phyloP scores from a whole-genome alignment of 1,140 invertebrate species.

The Lepidurus arcticus region DNA sequence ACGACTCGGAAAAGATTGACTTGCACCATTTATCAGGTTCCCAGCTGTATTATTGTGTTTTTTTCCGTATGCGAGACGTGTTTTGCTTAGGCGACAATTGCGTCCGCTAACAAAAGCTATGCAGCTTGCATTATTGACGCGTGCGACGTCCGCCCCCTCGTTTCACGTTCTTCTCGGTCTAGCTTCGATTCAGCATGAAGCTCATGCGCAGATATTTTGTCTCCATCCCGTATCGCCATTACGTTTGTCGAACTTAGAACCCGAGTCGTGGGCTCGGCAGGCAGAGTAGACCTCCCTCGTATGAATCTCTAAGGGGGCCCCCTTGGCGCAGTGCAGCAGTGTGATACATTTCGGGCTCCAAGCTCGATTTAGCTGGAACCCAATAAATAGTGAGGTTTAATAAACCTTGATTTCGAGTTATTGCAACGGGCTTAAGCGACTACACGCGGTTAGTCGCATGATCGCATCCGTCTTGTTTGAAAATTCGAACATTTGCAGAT shows the following conservation, averaged over 20 bases:
- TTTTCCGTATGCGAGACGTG: background rate
- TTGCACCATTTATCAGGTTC: background rate
- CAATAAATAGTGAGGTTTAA: background rate
- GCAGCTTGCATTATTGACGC: slow-evolving; percentile 17
- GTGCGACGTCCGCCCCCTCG: slow-evolving; percentile 5
- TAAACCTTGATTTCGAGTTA: background rate
- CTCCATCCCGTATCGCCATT: slow-evolving; percentile 12
- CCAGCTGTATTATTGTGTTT: background rate
- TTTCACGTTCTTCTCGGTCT: background rate
- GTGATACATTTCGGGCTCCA: slow-evolving; percentile 7
- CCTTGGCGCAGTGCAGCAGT: slow-evolving; percentile 20
- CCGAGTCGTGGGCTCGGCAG: slow-evolving; percentile 9
- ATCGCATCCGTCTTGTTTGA: too few relatives aligned
- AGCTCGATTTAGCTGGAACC: slow-evolving; percentile 1
- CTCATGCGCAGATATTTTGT: slow-evolving; percentile 19
- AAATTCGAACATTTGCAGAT: too few relatives aligned
- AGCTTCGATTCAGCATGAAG: slow-evolving; percentile 1
- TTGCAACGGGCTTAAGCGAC: background rate
- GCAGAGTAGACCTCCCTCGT: background rate
- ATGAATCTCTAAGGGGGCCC: slow-evolving; percentile 13
- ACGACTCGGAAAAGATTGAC: background rate
- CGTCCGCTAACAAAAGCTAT: background rate
- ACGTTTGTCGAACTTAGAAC: slow-evolving; percentile 13
- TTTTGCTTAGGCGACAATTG: background rate
- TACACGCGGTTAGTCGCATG: background rate